Evolutionary conservation across 2,113 vertebrate species (phyloP).

Genomic region (Manacus vitellinus): DNA sequence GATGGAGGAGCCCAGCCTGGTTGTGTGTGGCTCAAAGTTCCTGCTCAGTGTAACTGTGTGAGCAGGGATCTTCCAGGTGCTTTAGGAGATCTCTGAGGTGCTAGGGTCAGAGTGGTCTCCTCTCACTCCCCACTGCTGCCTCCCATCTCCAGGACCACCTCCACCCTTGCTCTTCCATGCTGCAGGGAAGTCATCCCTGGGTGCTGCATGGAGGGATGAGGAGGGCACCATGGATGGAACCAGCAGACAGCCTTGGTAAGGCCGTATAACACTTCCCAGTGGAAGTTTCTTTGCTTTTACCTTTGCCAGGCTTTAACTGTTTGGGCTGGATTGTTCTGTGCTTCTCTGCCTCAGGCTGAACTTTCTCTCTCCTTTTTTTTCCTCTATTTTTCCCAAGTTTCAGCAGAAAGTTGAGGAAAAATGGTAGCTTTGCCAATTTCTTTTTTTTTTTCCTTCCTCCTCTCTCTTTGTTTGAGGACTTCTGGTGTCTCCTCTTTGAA

Average conservation of each 20-base stretch:
- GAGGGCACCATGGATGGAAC: background rate
- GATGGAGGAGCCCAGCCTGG: background rate
- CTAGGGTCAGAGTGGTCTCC: background rate
- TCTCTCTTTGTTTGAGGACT: background rate
- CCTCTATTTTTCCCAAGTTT: background rate
- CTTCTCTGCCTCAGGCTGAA: background rate
- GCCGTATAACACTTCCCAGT: background rate
- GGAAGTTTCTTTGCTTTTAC: background rate
- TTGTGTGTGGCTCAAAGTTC: background rate
- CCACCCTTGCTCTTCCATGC: background rate
- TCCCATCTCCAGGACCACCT: background rate
- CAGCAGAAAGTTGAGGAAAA: background rate
- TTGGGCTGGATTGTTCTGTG: background rate
- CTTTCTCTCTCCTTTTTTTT: background rate
- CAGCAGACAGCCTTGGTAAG: background rate
- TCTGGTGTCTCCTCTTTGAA: constrained; percentile 18
- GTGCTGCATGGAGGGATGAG: rapidly evolving
- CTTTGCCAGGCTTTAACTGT: constrained; percentile 25
- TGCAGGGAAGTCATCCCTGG: background rate
- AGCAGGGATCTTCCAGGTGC: background rate
- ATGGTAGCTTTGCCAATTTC: background rate
- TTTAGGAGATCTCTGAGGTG: background rate
- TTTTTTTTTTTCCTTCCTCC: background rate
- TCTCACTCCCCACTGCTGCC: rapidly evolving
- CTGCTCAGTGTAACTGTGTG: background rate